Base-by-base conservation (phyloP, 2,797 vertebrate genomes). In the Glossophaga mutica region DNA sequence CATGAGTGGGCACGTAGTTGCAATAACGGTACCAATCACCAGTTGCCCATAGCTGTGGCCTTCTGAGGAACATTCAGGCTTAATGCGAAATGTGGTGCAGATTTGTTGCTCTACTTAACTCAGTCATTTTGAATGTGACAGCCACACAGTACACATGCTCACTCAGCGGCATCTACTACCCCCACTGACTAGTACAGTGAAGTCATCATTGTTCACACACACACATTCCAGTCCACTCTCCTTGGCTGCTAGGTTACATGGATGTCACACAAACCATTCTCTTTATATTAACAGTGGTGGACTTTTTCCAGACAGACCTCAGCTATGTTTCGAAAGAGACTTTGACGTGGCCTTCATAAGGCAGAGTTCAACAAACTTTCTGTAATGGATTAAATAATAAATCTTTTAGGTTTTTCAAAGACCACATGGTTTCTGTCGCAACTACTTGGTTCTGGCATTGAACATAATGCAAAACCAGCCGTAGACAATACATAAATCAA, bases 401-500 rank as follows among this genome's bases (percentile, higher is more conserved):
- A 42, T 89, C 34, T 46, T 68, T 50, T 5, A 10, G 44, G 29
- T 11, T 55, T 82, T 79, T 37, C 74, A 26, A 16, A 29, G 70
- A 55, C 9, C 34, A 29, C 5, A 0, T 4, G 0, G 29, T 37
- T 55, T 86, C 34, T 50, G 65, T 57, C 44, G 16, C 24, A 44
- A 18, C 42, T 34, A 2, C 70, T 89, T 11, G 67, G 9, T 8
- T 70, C 55, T 44, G 29, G 39, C 19, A 0, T 1, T 65, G 42
- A 34, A n/a, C 21, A 9, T 46, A 9, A 10, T 19, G 9, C 42
- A 87, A 44, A 89, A 24, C 18, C 34, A 42, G 42, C 62, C 46
- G 22, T 0, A 1, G 59, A 18, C 32, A 34, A 5, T 11, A 16
- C 22, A 6, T 42, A 39, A 62, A 32, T 4, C 3, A 50, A 1